Conservation (phyloP, 2,888 invertebrate species). For the Mimumesa dahlbomi region DNA sequence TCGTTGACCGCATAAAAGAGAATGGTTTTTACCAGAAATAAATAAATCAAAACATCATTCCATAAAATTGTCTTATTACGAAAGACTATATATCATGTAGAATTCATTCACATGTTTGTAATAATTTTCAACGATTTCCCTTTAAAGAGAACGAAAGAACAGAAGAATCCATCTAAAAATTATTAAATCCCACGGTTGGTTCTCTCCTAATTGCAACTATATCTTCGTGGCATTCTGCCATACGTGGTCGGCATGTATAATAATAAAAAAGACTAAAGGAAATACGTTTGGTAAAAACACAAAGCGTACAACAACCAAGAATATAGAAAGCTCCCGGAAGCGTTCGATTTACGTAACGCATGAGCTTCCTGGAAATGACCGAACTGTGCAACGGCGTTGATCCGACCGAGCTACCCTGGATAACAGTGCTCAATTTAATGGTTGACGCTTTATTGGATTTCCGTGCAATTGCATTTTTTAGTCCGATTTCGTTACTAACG, state of each 20-base stretch:
- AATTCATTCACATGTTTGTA: too few species aligned
- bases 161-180: too few species aligned
- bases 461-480: conserved; percentile 70
- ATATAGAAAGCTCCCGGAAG: conserved; percentile 1
- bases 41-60: too few species aligned
- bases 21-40: background rate
- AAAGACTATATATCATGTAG: too few species aligned
- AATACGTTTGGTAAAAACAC: background rate
- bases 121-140: too few species aligned
- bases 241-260: too few species aligned
- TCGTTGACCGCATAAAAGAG: background rate
- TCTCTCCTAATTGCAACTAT: too few species aligned
- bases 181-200: too few species aligned
- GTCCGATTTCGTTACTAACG: conserved; percentile 68
- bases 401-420: conserved; percentile 31
- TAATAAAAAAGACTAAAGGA: too few species aligned
- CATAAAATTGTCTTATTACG: too few species aligned
- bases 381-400: conserved; percentile 45
- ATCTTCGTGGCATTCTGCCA: too few species aligned
- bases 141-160: too few species aligned
- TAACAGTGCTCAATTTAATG: conserved; percentile 69
- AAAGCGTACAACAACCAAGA: background rate
- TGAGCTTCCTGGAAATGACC: conserved; percentile 35
- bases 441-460: conserved; percentile 71
- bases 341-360: conserved; percentile 40